Conservation (phyloP, 2,113 vertebrate species). For the Atrichornis clamosus region DNA sequence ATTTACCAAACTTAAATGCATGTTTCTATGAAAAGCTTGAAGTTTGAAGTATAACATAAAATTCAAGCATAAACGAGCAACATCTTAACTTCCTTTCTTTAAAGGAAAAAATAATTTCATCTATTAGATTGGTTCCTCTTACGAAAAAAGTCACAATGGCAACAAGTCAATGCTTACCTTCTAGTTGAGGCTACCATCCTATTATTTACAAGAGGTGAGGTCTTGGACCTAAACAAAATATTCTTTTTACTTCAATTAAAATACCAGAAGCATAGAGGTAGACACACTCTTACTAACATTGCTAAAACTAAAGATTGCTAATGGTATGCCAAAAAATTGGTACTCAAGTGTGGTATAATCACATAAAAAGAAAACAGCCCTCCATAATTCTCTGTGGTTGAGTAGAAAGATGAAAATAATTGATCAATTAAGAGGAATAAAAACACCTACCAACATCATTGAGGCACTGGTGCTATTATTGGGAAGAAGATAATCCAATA, state of each 20-base stretch:
- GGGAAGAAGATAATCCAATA: background rate
- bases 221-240: background rate
- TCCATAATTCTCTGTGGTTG: background rate
- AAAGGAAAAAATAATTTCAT: background rate
- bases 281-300: background rate
- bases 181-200: background rate
- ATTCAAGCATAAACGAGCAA: background rate
- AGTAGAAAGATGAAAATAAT: background rate
- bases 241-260: background rate
- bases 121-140: background rate
- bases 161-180: background rate
- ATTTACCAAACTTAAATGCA: background rate
- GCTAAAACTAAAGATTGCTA: background rate
- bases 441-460: background rate
- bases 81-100: background rate
- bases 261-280: background rate
- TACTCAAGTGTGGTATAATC: background rate
- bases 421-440: background rate
- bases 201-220: background rate
- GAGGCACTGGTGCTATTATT: background rate
- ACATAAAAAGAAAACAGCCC: background rate
- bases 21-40: background rate
- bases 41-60: background rate
- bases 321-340: background rate
- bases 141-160: background rate